phyloP scores from a whole-genome alignment of 1,140 invertebrate species.

The Lerema accius region DNA sequence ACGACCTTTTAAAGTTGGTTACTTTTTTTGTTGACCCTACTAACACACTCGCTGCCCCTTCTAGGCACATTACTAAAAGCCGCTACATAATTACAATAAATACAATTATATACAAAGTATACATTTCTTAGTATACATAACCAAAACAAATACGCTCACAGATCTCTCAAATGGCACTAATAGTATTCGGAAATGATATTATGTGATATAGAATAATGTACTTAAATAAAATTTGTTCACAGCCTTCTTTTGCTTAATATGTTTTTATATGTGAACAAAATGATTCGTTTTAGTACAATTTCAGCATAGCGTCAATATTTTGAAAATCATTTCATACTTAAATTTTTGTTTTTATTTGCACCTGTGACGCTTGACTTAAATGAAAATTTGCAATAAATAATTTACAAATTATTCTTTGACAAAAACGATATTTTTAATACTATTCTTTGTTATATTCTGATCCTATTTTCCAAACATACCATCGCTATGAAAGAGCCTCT shows the following conservation, averaged over 20 bases:
- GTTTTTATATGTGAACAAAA: constrained; percentile 55
- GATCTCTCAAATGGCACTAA: constrained; percentile 65
- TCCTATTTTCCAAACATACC: too few species aligned
- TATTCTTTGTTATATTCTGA: too few species aligned
- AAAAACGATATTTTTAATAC: background rate
- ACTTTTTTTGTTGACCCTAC: too few species aligned
- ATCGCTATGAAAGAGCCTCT: too few species aligned
- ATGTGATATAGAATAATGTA: constrained; percentile 27
- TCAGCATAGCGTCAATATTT: too few species aligned
- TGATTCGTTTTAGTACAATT: constrained; percentile 11
- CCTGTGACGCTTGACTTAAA: too few species aligned
- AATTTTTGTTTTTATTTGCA: too few species aligned
- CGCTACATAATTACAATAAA: background rate
- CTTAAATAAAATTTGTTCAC: constrained; percentile 61
- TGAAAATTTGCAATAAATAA: constrained; percentile 12
- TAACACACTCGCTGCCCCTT: too few species aligned
- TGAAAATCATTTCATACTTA: too few species aligned
- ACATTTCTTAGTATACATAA: too few species aligned
- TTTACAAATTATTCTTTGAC: constrained; percentile 2
- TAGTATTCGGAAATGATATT: constrained; percentile 46
- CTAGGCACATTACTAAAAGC: too few species aligned
- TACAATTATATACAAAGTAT: constrained; percentile 21
- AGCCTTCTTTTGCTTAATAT: constrained; percentile 55
- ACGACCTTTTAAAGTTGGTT: too few species aligned
- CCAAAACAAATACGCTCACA: constrained; percentile 38